Evolutionary conservation across 1,140 invertebrate species (phyloP).

Genomic region (Drosophila eugracilis): DNA sequence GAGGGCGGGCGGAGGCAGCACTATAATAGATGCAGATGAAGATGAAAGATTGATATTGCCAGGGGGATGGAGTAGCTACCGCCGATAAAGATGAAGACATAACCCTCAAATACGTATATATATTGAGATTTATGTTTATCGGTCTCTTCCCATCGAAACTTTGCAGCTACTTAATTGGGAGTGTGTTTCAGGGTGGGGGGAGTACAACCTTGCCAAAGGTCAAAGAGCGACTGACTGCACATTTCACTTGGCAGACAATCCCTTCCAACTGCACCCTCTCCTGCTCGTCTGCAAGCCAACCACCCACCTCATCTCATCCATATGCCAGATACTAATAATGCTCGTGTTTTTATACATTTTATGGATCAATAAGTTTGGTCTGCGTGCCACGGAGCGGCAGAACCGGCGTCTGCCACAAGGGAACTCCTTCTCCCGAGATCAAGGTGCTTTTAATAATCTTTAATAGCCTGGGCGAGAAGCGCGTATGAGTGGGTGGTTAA

Average conservation of each 20-base stretch:
- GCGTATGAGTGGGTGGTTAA: slow-evolving; percentile 24
- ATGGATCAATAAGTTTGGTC: slow-evolving; percentile 77
- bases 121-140: slow-evolving; percentile 17
- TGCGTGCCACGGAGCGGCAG: slow-evolving; percentile 48
- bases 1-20: slow-evolving; percentile 22
- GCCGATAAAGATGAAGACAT: slow-evolving; percentile 36
- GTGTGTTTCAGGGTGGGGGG: not conserved
- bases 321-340: slow-evolving; percentile 66
- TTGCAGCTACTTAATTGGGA: slow-evolving; percentile 15
- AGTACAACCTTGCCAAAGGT: slow-evolving; percentile 50
- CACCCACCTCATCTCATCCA: slow-evolving; percentile 25
- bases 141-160: not conserved
- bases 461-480: slow-evolving; percentile 55
- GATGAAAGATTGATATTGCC: slow-evolving; percentile 37
- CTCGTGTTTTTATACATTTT: slow-evolving; percentile 73
- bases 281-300: not conserved
- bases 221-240: slow-evolving; percentile 48
- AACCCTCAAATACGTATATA: not conserved
- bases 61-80: not conserved
- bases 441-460: slow-evolving; percentile 79
- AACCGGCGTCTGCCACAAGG: not conserved
- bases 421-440: slow-evolving; percentile 52
- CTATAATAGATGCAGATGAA: slow-evolving; percentile 50
- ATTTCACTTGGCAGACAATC: slow-evolving; percentile 1
- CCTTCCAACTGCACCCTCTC: slow-evolving; percentile 2